These are phyloP conservation scores for Rhyzopertha dominica DNA, from an alignment of 1,140 invertebrate genomes.

Conservation along the genomic window DNA sequence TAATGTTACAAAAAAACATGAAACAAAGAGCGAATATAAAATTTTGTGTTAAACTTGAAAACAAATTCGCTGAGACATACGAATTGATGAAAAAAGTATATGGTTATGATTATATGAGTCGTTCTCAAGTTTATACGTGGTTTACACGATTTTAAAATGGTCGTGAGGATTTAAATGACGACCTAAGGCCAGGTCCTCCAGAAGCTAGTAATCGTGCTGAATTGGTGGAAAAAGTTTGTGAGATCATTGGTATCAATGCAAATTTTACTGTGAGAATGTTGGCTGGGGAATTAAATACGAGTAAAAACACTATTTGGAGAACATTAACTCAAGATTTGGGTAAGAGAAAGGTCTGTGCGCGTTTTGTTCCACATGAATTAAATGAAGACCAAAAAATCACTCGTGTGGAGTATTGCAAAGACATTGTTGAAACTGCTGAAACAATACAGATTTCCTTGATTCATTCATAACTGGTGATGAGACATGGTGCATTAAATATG, in stretches of 20 bases:
- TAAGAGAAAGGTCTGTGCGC: conserved; percentile 5
- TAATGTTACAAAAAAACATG: neutral
- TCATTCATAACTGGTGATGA: neutral
- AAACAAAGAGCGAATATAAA: conserved; percentile 4
- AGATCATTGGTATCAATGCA: neutral
- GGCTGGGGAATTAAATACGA: neutral
- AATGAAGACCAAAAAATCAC: neutral
- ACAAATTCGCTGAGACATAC: neutral
- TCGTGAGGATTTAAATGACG: neutral
- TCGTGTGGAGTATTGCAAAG: neutral
- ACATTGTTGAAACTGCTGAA: neutral
- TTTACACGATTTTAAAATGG: neutral
- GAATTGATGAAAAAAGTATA: conserved; percentile 2
- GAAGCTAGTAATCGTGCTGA: neutral
- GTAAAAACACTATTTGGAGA: neutral
- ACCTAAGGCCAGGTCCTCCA: neutral
- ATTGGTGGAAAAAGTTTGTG: conserved; percentile 1
- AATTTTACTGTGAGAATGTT: neutral
- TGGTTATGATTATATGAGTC: neutral
- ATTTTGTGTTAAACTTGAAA: conserved; percentile 1
- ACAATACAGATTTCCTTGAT: neutral
- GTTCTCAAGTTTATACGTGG: conserved; percentile 1
- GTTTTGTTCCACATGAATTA: neutral
- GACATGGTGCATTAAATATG: neutral
- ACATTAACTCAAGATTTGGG: conserved; percentile 3